Base-by-base conservation (phyloP, 2,888 invertebrate genomes). In the Sepiola atlantica region DNA sequence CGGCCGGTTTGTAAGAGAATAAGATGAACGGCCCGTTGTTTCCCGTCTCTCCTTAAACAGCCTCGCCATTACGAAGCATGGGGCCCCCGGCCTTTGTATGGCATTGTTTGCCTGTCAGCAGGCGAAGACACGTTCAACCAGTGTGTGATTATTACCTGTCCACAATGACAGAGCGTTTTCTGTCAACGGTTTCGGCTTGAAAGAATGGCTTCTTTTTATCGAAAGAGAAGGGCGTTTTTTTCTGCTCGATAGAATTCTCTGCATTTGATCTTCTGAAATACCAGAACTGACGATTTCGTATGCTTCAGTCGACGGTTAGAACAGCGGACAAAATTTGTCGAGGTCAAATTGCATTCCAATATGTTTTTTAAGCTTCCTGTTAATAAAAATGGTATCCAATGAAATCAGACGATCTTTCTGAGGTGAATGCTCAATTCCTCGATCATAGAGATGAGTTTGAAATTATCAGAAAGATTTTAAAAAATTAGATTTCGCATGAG, bases 101-200 rank as follows among this genome's bases (percentile, higher is more conserved):
- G n/a, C n/a, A 77, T 77, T 77, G 77, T 77, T 77, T n/a, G n/a
- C 77, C 14, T 77, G 77, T 77, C 77, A 77, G 8, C 14, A n/a
- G 77, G 1, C 32, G 77, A 77, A n/a, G n/a, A 77, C n/a, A 77
- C 14, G 77, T 77, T 77, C 77, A 77, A 18, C 6, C 77, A 77
- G 77, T 77, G 77, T 77, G n/a, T 77, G 77, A 77, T 77, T 45
- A 45, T 45, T 77, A 77, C 77, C 77, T 77, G 77, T 77, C 77
- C 32, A 77, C 14, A 77, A 77, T 77, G 77, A 77, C 77, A 77
- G 77, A 77, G n/a, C 77, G 77, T n/a, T 77, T 45, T 32, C 77
- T 77, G 77, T 77, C 77, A 77, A n/a, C 77, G 77, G n/a, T 4
- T 77, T 45, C 45, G n/a, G 77, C 77, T 77, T 77, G 77, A 77